Base-by-base conservation (phyloP, 2,888 invertebrate species). In the Tuberolachnus salignus region DNA sequence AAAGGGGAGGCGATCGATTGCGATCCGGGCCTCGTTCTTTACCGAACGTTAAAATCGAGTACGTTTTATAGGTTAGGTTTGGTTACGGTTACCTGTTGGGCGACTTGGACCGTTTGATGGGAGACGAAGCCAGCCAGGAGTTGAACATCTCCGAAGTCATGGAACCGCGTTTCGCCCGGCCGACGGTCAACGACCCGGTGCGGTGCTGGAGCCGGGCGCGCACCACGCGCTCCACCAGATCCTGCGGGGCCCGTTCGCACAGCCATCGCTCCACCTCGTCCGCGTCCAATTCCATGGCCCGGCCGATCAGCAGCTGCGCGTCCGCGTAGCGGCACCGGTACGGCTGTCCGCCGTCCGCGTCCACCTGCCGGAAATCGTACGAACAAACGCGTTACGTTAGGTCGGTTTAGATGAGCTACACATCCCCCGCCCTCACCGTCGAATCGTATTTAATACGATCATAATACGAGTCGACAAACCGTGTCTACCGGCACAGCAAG, bases 141-240 rank as follows among this genome's bases (percentile, higher is more conserved):
- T 94, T 94, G 86, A 94, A 94, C 82, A 94, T 88, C 85, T 94
- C 94, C 82, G 93, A 92, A 63, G 92, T 92, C 82, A 93, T 91
- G 64, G 92, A 93, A 64, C 92, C 91, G 81, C 92, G 82, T 82
- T 85, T 85, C 85, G 84, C 80, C 84, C 89, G 82, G 89, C 88
- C 11, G 89, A 88, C 83, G 87, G 88, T 80, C 84, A 84, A 81
- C 84, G 84, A 66, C 84, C 84, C 55, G 85, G 83, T 80, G 85
- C 85, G 80, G 89, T 88, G 82, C 89, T 85, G 83, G 85, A 87
- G 83, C 90, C 89, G 84, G 92, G 85, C 83, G 13, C 86, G 85
- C 4, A 84, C 53, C 81, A 85, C 83, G 66, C 84, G 85, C 80
- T 87, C 85, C 82, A 84, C 86, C 82, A 91, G 89, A 82, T 92